Conservation (phyloP, 2,797 vertebrate species). For the Girardinus metallicus region DNA sequence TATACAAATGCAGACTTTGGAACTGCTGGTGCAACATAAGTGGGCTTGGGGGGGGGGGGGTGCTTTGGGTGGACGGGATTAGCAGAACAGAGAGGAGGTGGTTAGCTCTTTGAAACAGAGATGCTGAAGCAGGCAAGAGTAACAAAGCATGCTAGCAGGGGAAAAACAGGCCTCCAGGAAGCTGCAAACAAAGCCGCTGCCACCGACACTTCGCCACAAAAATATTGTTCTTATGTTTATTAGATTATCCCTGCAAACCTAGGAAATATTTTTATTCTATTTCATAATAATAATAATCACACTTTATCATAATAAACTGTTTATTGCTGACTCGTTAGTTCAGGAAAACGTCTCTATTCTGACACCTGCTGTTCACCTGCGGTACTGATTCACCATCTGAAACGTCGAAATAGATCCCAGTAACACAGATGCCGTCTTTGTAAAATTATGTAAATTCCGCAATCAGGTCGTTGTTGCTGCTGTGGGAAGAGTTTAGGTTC, state of each 20-base stretch:
- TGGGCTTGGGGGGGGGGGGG: slow-evolving; percentile 27
- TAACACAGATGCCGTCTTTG: not conserved
- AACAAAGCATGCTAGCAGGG: slow-evolving; percentile 60
- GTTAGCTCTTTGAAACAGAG: slow-evolving; percentile 66
- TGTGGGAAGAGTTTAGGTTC: not conserved
- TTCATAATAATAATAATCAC: not conserved
- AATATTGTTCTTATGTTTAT: slow-evolving; percentile 44
- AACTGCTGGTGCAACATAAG: slow-evolving; percentile 50
- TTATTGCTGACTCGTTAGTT: slow-evolving; percentile 21
- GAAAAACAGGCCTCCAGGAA: slow-evolving; percentile 61
- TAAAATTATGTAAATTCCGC: not conserved
- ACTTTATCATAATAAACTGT: slow-evolving; percentile 36
- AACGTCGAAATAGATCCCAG: not conserved
- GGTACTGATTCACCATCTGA: slow-evolving; percentile 3
- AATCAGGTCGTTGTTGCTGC: not conserved
- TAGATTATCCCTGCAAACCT: slow-evolving; percentile 20
- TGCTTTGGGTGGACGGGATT: slow-evolving; percentile 45
- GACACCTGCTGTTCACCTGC: slow-evolving; percentile 31
- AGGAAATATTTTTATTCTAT: slow-evolving; percentile 3
- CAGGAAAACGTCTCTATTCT: slow-evolving; percentile 5
- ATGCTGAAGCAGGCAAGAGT: slow-evolving; percentile 71
- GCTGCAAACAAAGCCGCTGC: slow-evolving; percentile 54
- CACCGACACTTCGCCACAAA: slow-evolving; percentile 55
- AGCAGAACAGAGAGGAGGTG: slow-evolving; percentile 57
- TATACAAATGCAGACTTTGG: slow-evolving; percentile 26